Base-by-base conservation (phyloP, 2,797 vertebrate species). In the Psittacula echo region DNA sequence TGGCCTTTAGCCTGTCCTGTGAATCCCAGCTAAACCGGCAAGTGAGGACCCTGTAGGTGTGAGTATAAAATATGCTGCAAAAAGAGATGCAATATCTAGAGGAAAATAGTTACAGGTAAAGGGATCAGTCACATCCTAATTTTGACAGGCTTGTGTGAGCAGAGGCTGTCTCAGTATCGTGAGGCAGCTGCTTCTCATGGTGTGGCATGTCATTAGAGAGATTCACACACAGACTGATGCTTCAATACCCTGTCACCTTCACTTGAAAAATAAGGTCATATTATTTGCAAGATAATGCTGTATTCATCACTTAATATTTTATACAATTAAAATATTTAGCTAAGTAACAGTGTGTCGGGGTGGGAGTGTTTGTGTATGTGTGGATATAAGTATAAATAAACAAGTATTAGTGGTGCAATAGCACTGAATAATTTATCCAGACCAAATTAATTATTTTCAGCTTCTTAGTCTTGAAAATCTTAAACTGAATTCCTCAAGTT, bases 391-490 rank as follows among this genome's bases (percentile, higher is more conserved):
- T 88, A 94, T 95, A 95, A 94, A 84, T 93, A 97, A 94, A 96
- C 91, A 95, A 96, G 80, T 96, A 94, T 96, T 94, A 94, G 42
- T 82, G 74, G 88, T 96, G 88, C 93, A 94, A 91, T 94, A 96
- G 61, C 90, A 85, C 93, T 97, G 90, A 94, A 97, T 96, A 95
- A 96, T 97, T 96, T 92, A 97, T 90, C 42, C 68, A 92, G 85
- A 87, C 61, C 94, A 95, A 89, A 93, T 96, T 42, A 97, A 96
- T 97, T 96, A 93, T 96, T 97, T 94, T 96, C 83, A 97, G 32
- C 71, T 24, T 94, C 88, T 79, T 93, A 86, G 73, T 89, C 73
- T 91, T 79, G 74, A 94, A 79, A 94, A 87, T 94, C 90, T 90
- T 67, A 83, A 90, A 93, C 48, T n/a, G 56, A 91, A 82, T 95